These are phyloP conservation scores for Thamnaconus septentrionalis DNA, from an alignment of 2,113 vertebrate genomes.

Conservation along the genomic window DNA sequence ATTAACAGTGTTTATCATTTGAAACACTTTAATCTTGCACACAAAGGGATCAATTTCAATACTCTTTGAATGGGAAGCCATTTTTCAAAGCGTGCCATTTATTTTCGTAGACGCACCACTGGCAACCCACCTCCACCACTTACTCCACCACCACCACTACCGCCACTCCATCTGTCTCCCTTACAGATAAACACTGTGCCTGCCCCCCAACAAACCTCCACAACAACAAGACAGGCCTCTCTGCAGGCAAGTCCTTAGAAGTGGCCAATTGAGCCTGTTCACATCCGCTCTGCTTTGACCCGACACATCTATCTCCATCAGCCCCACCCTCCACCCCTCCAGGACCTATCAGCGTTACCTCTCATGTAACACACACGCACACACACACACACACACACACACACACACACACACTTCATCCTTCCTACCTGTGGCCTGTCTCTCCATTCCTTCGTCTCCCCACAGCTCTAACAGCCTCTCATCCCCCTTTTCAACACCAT, in stretches of 20 bases:
- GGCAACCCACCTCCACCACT: no score
- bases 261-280: constrained; percentile 35
- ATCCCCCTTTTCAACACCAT: constrained; percentile 61
- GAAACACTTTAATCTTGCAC: no score
- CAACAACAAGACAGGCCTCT: not conserved
- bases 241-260: no score
- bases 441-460: constrained; percentile 47
- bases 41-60: no score
- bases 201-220: not conserved
- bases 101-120: no score
- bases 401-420: constrained; percentile 56
- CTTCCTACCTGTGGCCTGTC: constrained; percentile 59
- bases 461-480: constrained; percentile 61
- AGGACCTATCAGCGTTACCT: constrained; percentile 46
- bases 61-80: no score
- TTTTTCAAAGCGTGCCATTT: no score
- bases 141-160: no score
- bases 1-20: no score
- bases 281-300: constrained; percentile 49
- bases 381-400: constrained; percentile 50
- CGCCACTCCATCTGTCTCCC: no score
- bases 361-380: constrained; percentile 46
- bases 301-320: constrained; percentile 60
- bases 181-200: no score
- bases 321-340: constrained; percentile 45